A percentile compares a stretch with the other conserved stretches of the same genome.
Conservation (phyloP, 2,888 invertebrate species). For the Sarcophaga rosellei region DNA sequence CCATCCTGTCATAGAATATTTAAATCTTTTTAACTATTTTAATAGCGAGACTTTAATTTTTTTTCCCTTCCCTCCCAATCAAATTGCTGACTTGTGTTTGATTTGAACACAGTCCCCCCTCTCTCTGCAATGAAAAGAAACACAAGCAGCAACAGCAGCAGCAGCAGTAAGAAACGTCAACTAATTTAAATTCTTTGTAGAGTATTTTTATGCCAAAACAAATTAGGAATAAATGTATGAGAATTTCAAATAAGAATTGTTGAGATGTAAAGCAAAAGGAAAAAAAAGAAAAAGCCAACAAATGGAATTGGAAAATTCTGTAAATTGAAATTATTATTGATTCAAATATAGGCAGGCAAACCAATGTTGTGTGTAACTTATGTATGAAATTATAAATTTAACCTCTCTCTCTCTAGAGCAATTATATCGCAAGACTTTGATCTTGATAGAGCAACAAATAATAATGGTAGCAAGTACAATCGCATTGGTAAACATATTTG, state of each 20-base stretch:
- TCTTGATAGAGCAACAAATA: constrained; percentile 68
- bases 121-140: too few species aligned
- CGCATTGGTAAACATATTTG: constrained; percentile 40
- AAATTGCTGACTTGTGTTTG: too few species aligned
- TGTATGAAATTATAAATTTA: constrained; percentile 65
- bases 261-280: not conserved
- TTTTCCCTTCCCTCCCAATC: too few species aligned
- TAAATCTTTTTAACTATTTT: constrained; percentile 65
- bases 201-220: constrained; percentile 67
- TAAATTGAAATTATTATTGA: constrained; percentile 69
- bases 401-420: constrained; percentile 64
- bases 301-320: constrained; percentile 55
- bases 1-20: constrained; percentile 45
- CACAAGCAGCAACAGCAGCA: not conserved
- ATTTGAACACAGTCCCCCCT: too few species aligned
- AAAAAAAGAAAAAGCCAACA: not conserved
- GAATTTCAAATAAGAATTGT: constrained; percentile 43
- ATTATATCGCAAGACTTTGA: constrained; percentile 72
- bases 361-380: constrained; percentile 32
- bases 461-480: constrained; percentile 65
- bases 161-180: constrained; percentile 31
- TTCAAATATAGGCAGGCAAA: constrained; percentile 62
- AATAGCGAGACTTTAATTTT: constrained; percentile 55
- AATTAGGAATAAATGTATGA: constrained; percentile 62
- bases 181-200: constrained; percentile 67